These are phyloP conservation scores for Melitaea cinxia DNA, from an alignment of 1,140 invertebrate species.

Conservation along the genomic window DNA sequence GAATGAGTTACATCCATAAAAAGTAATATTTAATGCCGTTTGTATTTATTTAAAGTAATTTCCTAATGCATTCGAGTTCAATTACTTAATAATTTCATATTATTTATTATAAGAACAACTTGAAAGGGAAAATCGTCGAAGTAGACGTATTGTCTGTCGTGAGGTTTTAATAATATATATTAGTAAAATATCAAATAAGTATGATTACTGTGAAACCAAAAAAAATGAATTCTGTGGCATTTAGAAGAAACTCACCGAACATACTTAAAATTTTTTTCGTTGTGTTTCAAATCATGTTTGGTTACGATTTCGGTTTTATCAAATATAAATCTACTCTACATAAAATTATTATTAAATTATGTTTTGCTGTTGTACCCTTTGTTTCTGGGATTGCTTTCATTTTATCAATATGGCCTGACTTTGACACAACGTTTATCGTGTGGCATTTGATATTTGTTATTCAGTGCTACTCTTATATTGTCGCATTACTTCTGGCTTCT, in stretches of 20 bases:
- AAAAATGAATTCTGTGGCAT: neutral
- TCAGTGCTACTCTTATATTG: neutral
- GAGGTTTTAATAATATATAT: too few relatives aligned
- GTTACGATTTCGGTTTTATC: slow-evolving; percentile 15
- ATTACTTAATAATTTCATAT: too few relatives aligned
- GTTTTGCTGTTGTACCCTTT: neutral
- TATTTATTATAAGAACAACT: too few relatives aligned
- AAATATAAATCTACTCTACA: neutral
- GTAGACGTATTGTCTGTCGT: too few relatives aligned
- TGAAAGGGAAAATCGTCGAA: too few relatives aligned
- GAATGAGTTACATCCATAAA: too few relatives aligned
- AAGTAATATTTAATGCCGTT: too few relatives aligned
- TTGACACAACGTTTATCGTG: neutral
- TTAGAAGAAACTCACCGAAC: neutral
- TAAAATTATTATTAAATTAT: neutral
- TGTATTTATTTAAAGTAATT: too few relatives aligned
- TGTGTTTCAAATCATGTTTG: neutral
- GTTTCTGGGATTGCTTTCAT: neutral
- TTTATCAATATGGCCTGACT: neutral
- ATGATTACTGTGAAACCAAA: neutral
- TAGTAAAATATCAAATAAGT: neutral
- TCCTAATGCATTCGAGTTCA: too few relatives aligned
- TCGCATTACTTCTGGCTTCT: neutral
- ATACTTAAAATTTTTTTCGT: slow-evolving; percentile 21
- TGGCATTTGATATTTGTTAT: neutral